Conservation (phyloP, 2,797 vertebrate genomes). For the Lutjanus campechanus region DNA sequence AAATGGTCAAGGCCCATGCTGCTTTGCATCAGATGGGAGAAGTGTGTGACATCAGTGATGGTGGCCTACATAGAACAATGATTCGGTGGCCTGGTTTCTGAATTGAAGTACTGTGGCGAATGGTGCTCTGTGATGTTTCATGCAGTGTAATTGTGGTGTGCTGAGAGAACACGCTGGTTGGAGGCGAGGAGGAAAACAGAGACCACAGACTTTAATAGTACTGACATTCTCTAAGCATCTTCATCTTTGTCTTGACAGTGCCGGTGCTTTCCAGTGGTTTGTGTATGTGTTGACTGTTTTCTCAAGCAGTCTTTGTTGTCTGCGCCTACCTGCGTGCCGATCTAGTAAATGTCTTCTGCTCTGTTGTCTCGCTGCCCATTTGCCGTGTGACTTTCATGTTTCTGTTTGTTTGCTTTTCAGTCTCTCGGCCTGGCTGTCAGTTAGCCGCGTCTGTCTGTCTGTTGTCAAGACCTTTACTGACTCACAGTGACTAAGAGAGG, state of each 20-base stretch:
- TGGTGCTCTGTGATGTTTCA: slow-evolving; percentile 47
- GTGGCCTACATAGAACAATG: slow-evolving; percentile 74
- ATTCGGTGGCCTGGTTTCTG: slow-evolving; percentile 54
- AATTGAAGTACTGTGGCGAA: slow-evolving; percentile 57
- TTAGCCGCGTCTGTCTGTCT: slow-evolving; percentile 48
- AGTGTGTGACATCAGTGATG: slow-evolving; percentile 67
- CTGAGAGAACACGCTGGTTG: slow-evolving; percentile 38
- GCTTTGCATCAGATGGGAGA: slow-evolving; percentile 54
- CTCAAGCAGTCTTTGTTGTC: slow-evolving; percentile 5
- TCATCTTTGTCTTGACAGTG: slow-evolving; percentile 29
- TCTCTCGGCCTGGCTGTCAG: slow-evolving; percentile 56
- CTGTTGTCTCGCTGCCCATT: not conserved
- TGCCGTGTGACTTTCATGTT: slow-evolving; percentile 36
- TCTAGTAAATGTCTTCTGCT: not conserved
- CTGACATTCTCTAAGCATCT: slow-evolving; percentile 48
- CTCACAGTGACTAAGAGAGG: slow-evolving; percentile 74
- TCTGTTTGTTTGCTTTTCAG: slow-evolving; percentile 48
- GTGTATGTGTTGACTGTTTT: slow-evolving; percentile 6
- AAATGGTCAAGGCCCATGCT: slow-evolving; percentile 51
- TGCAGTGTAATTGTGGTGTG: slow-evolving; percentile 53
- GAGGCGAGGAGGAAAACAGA: slow-evolving; percentile 23
- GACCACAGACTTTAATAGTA: slow-evolving; percentile 51
- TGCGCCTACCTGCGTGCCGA: slow-evolving; percentile 19
- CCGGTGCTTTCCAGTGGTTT: slow-evolving; percentile 34
- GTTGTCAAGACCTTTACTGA: slow-evolving; percentile 74